phyloP scores from a whole-genome alignment of 1,140 invertebrate genomes.

The Eumaeus atala region DNA sequence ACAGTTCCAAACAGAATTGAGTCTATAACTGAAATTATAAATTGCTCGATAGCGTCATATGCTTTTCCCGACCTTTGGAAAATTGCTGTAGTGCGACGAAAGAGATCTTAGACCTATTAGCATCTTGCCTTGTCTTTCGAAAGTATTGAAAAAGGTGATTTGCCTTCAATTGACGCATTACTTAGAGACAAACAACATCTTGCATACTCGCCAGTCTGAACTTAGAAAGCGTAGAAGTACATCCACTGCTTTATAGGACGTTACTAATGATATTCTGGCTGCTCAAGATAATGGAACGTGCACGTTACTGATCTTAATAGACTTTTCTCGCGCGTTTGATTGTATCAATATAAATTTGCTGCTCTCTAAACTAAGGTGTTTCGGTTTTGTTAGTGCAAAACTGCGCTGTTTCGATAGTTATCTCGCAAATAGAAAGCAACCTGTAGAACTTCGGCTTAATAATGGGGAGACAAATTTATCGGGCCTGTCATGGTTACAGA shows the following conservation, averaged over 20 bases:
- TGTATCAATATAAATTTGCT: too few relatives aligned
- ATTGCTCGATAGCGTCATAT: slow-evolving; percentile 13
- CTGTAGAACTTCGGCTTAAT: too few relatives aligned
- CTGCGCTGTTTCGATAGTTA: too few relatives aligned
- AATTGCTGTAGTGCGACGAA: slow-evolving; percentile 3
- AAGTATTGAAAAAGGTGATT: slow-evolving; percentile 16
- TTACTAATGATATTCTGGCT: not conserved
- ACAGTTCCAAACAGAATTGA: slow-evolving; percentile 15
- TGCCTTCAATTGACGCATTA: slow-evolving; percentile 7
- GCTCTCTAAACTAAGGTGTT: too few relatives aligned
- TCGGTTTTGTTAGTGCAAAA: too few relatives aligned
- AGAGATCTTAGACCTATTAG: slow-evolving; percentile 20
- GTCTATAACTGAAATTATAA: slow-evolving; percentile 15
- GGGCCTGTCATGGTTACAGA: too few relatives aligned
- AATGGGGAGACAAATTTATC: too few relatives aligned
- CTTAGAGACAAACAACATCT: slow-evolving; percentile 13
- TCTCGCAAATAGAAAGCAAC: too few relatives aligned
- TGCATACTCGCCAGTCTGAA: not conserved
- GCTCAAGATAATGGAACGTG: too few relatives aligned
- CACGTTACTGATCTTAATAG: not conserved
- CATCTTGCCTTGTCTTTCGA: slow-evolving; percentile 18
- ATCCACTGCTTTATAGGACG: not conserved
- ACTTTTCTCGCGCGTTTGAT: not conserved
- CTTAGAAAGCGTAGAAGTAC: not conserved
- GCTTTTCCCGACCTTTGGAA: slow-evolving; percentile 21